A percentile compares a stretch with the other conserved stretches of the same genome.
Conservation (phyloP, 2,797 vertebrate species). For the Chrosomus eos region DNA sequence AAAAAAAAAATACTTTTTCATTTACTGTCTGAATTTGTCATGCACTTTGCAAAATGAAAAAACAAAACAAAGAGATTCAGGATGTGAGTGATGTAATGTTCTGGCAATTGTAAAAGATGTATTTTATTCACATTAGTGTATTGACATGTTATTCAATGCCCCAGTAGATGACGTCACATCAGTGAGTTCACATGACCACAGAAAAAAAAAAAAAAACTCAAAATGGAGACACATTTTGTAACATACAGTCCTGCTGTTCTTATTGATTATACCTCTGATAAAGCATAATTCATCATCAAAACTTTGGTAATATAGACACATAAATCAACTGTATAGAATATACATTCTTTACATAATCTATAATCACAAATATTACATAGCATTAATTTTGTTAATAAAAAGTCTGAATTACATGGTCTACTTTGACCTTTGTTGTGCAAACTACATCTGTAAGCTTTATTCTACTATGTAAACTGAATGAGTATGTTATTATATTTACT, state of each 20-base stretch:
- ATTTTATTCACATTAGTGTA: background rate
- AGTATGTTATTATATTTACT: background rate
- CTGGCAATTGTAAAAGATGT: background rate
- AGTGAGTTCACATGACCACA: background rate
- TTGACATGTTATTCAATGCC: background rate
- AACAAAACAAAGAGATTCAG: background rate
- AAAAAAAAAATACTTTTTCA: background rate
- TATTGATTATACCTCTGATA: background rate
- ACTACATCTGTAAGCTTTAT: background rate
- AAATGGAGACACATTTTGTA: background rate
- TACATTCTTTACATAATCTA: background rate
- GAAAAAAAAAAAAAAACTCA: background rate
- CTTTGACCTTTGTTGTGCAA: background rate
- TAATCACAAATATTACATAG: background rate
- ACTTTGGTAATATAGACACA: background rate
- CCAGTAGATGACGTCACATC: background rate
- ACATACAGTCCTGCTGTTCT: conserved; percentile 9
- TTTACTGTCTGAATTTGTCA: background rate
- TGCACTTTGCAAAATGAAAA: background rate
- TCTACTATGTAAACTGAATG: background rate
- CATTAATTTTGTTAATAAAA: conserved; percentile 1
- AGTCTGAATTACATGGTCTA: background rate
- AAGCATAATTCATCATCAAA: background rate
- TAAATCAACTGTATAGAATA: conserved; percentile 1
- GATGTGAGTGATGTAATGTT: background rate